These are phyloP conservation scores for Arctia plantaginis DNA, from an alignment of 2,888 invertebrate genomes.

Conservation along the genomic window DNA sequence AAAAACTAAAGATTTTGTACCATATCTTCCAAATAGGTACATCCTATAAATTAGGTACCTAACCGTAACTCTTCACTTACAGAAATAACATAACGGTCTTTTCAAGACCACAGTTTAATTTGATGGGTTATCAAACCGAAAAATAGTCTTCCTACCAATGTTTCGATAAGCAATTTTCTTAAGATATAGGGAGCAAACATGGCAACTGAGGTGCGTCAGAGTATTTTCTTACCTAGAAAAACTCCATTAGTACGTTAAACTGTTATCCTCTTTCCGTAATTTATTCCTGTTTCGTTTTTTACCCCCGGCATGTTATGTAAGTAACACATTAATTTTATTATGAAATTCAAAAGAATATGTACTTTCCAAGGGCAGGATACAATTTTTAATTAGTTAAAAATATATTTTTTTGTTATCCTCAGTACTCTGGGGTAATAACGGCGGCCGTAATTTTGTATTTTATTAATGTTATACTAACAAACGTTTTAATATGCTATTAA, in stretches of 20 bases:
- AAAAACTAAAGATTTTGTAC: too few relatives aligned
- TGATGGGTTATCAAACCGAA: slow-evolving; percentile 37
- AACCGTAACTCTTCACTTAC: too few relatives aligned
- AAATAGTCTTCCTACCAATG: too few relatives aligned
- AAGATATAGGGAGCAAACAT: too few relatives aligned
- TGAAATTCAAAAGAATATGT: slow-evolving; percentile 4
- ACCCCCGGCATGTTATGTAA: background rate
- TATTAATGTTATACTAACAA: slow-evolving; percentile 64
- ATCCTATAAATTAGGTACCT: too few relatives aligned
- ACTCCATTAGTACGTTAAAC: background rate
- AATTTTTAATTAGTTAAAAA: slow-evolving; percentile 33
- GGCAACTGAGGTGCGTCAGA: background rate
- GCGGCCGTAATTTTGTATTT: slow-evolving; percentile 60
- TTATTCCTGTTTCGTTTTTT: background rate
- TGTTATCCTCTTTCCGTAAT: background rate
- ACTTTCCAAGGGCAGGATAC: slow-evolving; percentile 19
- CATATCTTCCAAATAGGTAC: too few relatives aligned
- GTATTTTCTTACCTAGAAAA: background rate
- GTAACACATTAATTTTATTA: background rate
- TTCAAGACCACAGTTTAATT: too few relatives aligned
- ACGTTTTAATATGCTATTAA: slow-evolving; percentile 55
- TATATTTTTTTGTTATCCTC: slow-evolving; percentile 52
- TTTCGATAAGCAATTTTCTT: too few relatives aligned
- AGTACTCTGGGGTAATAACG: slow-evolving; percentile 54
- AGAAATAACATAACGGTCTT: too few relatives aligned